Conservation (phyloP, 2,888 invertebrate genomes). For the Conchocele bisecta region DNA sequence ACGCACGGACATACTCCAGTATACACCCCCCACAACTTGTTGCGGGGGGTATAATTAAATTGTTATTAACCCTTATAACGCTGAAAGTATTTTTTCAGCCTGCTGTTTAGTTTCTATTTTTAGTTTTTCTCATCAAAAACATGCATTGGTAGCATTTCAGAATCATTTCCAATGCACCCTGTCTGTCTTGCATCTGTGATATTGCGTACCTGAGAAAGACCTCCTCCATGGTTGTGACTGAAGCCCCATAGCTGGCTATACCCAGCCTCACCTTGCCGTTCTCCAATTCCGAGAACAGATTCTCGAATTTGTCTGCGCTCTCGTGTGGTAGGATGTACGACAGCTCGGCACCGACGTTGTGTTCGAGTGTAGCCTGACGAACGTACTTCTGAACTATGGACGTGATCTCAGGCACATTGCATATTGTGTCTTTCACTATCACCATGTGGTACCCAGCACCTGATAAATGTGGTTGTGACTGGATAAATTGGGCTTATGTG, state of each 20-base stretch:
- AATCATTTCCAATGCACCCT: too few relatives aligned
- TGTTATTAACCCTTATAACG: too few relatives aligned
- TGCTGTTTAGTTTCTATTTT: too few relatives aligned
- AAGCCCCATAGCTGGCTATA: slow-evolving; percentile 91
- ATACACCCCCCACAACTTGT: too few relatives aligned
- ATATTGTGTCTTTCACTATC: too few relatives aligned
- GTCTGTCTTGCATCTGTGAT: too few relatives aligned
- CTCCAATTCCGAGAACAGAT: slow-evolving; percentile 76
- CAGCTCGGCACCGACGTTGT: slow-evolving; percentile 78
- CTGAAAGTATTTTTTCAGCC: too few relatives aligned
- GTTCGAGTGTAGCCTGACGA: slow-evolving; percentile 86
- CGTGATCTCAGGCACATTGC: slow-evolving; percentile 84
- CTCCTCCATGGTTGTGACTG: slow-evolving; percentile 94
- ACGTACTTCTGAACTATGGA: slow-evolving; percentile 87
- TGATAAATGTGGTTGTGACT: slow-evolving; percentile 81
- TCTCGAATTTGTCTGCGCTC: slow-evolving; percentile 71
- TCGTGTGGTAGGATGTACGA: slow-evolving; percentile 80
- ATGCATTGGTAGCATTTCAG: too few relatives aligned
- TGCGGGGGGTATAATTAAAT: too few relatives aligned
- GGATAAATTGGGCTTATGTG: too few relatives aligned
- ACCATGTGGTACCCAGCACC: slow-evolving; percentile 92
- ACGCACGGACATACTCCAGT: too few relatives aligned
- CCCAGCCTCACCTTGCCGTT: slow-evolving; percentile 84
- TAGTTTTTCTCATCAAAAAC: too few relatives aligned
- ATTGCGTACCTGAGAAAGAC: slow-evolving; percentile 85